Conservation (phyloP, 2,888 invertebrate species). For the Pardosa pseudoannulata region DNA sequence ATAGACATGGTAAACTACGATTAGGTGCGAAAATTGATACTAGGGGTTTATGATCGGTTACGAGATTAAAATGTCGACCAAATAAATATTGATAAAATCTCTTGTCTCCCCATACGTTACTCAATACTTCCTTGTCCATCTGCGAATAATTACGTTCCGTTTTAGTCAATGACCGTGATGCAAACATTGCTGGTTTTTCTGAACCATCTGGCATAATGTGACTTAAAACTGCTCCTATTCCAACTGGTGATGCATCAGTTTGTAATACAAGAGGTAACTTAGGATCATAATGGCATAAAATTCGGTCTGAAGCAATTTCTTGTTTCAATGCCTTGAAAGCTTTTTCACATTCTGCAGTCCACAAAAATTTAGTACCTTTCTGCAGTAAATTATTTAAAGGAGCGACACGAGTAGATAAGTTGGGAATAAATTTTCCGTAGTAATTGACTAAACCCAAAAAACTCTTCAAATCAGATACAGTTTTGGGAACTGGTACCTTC, state of each 20-base stretch:
- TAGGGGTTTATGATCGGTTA: constrained; percentile 77
- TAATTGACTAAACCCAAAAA: constrained; percentile 45
- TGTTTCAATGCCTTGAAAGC: constrained; percentile 46
- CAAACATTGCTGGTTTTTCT: constrained; percentile 78
- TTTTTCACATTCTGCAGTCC: constrained; percentile 50
- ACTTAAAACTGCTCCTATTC: constrained; percentile 76
- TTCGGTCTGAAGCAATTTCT: constrained; percentile 45
- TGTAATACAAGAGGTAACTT: constrained; percentile 75
- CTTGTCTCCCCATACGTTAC: constrained; percentile 75
- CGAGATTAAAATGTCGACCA: constrained; percentile 75
- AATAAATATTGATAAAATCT: constrained; percentile 75
- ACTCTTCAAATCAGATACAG: constrained; percentile 38
- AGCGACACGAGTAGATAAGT: constrained; percentile 51
- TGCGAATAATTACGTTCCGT: constrained; percentile 77
- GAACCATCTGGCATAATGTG: constrained; percentile 76
- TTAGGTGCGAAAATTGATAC: constrained; percentile 76
- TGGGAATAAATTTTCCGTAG: constrained; percentile 50
- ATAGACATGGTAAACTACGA: constrained; percentile 75
- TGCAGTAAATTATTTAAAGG: constrained; percentile 41
- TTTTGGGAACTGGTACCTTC: constrained; percentile 45
- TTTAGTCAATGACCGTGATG: constrained; percentile 76
- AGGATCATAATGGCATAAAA: constrained; percentile 75
- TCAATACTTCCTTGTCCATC: constrained; percentile 77
- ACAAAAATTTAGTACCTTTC: constrained; percentile 46
- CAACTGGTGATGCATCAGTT: constrained; percentile 76